Evolutionary conservation across 37 sponge, comb jelly and placozoan species (phyloP), one percentile per base, ranked within the genome.

Genomic region (Lycopodina hypogea): DNA sequence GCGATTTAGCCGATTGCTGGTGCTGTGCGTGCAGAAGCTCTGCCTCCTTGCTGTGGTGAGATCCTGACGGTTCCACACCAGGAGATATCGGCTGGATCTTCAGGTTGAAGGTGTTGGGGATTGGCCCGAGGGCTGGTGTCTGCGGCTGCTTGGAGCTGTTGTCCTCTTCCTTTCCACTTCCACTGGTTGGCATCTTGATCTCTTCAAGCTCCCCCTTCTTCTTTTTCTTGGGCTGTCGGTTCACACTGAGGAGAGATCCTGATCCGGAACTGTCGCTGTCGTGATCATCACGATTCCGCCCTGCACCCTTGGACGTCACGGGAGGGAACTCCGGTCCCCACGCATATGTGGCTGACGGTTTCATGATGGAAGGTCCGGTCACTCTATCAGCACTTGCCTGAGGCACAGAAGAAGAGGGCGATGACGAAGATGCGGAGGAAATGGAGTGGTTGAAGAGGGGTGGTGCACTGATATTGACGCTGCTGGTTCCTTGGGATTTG

Each of bases 261-360:
- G 93, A 92, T 0, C 93, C 93, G 26, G 93, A 92, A 69, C 93
- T 92, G 75, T 92, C 93, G 41, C 93, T 92, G 35, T 84, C 77
- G 69, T 83, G 69, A 2, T 78, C 84, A 24, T 74, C 72, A 21
- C 83, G 71, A 12, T 3, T 33, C 66, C 48, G 2, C 12, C 23
- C 48, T 70, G 24, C 14, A 41, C 48, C 71, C 37, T 26, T 36
- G 19, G 68, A 7, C 2, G 4, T 28, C 45, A 40, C 36, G 4
- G 4, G 60, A 28, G 60, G 60, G 70, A 8, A 2, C 14, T 38
- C 42, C 3, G 42, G 3, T 23, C 70, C 70, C 70, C 74, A 73
- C 22, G 42, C 22, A 36, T 73, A 55, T 1, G 56, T 73, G 33
- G 56, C 74, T 41, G 48, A 70, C 14, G 42, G 42, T 34, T 55